phyloP scores from a whole-genome alignment of 2,797 vertebrate species.

The Petrocephalus schoutedeni region DNA sequence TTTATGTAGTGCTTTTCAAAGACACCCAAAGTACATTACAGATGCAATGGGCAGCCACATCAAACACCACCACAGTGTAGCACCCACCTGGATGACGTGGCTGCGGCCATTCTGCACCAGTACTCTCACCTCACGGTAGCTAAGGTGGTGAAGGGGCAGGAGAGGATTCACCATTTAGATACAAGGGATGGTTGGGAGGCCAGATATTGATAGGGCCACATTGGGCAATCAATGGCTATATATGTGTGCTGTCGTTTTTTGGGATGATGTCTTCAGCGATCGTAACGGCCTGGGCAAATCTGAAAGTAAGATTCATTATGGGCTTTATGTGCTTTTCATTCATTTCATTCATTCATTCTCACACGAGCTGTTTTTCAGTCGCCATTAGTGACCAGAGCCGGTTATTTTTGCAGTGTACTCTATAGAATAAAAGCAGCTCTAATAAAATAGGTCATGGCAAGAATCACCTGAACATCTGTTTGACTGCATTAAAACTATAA shows the following conservation, averaged over 20 bases:
- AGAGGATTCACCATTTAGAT: too few species aligned
- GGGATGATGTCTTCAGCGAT: neutral
- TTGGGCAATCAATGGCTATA: neutral
- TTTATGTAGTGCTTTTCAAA: too few species aligned
- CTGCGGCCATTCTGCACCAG: too few species aligned
- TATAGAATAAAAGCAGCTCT: slow-evolving; percentile 33
- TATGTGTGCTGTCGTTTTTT: neutral
- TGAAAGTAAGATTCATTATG: neutral
- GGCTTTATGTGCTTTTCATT: neutral
- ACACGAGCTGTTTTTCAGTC: neutral
- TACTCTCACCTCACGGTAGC: too few species aligned
- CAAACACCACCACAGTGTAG: too few species aligned
- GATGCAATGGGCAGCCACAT: too few species aligned
- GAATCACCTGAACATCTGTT: slow-evolving; percentile 35
- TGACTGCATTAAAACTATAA: slow-evolving; percentile 28
- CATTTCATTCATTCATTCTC: neutral
- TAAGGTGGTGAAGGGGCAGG: too few species aligned
- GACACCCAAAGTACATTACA: too few species aligned
- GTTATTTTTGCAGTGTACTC: neutral
- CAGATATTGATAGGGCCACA: too few species aligned
- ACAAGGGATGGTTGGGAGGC: too few species aligned
- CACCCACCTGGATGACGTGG: too few species aligned
- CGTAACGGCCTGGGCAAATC: neutral
- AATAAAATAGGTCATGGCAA: slow-evolving; percentile 37
- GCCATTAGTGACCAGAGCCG: neutral